phyloP scores from a whole-genome alignment of 1,140 invertebrate species.

The Aphelenchoides avenae region DNA sequence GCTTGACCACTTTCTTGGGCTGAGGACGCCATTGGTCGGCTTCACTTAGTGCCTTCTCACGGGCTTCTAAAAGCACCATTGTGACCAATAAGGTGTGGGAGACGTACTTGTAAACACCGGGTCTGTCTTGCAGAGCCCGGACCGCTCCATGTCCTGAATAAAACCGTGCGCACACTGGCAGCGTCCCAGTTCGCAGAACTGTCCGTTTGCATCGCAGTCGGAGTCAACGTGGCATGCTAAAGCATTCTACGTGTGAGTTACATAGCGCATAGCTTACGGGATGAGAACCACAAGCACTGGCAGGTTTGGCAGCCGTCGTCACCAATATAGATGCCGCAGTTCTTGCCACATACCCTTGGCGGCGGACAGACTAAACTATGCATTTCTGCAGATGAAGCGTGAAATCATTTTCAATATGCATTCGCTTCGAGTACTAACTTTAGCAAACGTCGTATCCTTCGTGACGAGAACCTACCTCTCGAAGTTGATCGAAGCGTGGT shows the following conservation, averaged over 20 bases:
- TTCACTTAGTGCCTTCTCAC: not conserved
- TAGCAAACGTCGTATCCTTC: not conserved
- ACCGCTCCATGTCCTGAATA: too few relatives aligned
- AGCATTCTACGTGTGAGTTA: slow-evolving; percentile 9
- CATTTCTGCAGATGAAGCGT: too few relatives aligned
- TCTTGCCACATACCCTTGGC: slow-evolving; percentile 22
- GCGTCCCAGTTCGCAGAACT: slow-evolving; percentile 32
- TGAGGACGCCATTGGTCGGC: not conserved
- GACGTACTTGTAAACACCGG: not conserved
- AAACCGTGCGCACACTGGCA: slow-evolving; percentile 27
- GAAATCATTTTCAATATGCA: too few relatives aligned
- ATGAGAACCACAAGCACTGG: slow-evolving; percentile 28
- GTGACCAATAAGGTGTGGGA: not conserved
- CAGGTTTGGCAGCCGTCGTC: slow-evolving; percentile 28
- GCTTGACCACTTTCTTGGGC: not conserved
- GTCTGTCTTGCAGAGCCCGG: slow-evolving; percentile 12
- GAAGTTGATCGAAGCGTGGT: not conserved
- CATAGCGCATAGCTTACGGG: not conserved
- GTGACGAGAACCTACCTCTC: not conserved
- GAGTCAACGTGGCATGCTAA: slow-evolving; percentile 20
- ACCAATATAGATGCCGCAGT: slow-evolving; percentile 27
- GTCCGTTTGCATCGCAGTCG: slow-evolving; percentile 24
- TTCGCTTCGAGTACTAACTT: not conserved
- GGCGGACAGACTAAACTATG: slow-evolving; percentile 11
- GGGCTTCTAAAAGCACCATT: not conserved